These are phyloP conservation scores for Hylia prasina DNA, from an alignment of 2,113 vertebrate species.

Conservation along the genomic window DNA sequence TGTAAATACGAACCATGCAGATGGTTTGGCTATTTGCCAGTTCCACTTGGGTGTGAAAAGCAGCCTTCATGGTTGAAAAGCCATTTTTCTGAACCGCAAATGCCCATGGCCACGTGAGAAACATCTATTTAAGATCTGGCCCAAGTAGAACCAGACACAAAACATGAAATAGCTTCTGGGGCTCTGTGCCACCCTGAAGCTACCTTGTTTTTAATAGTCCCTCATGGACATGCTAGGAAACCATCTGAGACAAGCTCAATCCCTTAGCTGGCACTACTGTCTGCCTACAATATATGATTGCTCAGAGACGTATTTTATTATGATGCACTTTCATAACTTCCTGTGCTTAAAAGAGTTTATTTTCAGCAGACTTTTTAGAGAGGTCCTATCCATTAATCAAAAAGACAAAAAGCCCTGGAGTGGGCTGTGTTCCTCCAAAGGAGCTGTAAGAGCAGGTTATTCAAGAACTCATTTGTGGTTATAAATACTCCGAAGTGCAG, in stretches of 20 bases:
- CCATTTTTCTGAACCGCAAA: constrained; percentile 34
- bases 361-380: background rate
- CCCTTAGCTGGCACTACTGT: background rate
- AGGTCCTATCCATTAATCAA: constrained; percentile 28
- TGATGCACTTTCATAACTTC: background rate
- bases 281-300: background rate
- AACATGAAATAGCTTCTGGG: background rate
- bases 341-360: background rate
- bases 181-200: background rate
- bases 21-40: constrained; percentile 44
- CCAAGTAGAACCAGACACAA: constrained; percentile 15
- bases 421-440: constrained; percentile 26
- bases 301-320: background rate
- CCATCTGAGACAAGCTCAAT: background rate
- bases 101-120: background rate
- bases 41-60: constrained; percentile 57
- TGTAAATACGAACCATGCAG: background rate
- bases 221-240: background rate
- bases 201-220: background rate
- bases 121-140: constrained; percentile 11
- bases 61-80: constrained; percentile 38
- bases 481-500: constrained; percentile 57
- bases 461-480: constrained; percentile 63
- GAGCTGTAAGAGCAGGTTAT: constrained; percentile 49
- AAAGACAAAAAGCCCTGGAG: background rate